Conservation (phyloP, 2,113 vertebrate genomes). For the Nannospalax galili region DNA sequence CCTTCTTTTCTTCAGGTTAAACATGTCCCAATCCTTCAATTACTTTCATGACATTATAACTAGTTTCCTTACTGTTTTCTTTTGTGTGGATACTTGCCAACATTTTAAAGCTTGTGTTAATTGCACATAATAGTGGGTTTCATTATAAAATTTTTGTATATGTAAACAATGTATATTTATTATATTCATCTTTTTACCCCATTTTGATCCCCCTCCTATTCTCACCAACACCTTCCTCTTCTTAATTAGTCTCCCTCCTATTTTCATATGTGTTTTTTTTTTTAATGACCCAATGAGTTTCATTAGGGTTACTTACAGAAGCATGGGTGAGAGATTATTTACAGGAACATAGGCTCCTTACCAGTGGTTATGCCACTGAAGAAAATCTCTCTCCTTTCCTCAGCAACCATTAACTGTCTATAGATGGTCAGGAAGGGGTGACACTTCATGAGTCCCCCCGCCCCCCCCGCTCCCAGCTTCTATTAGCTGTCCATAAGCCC, state of each 20-base stretch:
- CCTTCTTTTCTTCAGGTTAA: conserved; percentile 47
- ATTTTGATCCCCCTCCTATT: neutral
- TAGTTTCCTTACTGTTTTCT: neutral
- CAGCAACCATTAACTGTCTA: neutral
- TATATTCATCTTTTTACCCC: neutral
- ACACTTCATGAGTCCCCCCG: neutral
- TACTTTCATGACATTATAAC: conserved; percentile 24
- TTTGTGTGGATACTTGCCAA: neutral
- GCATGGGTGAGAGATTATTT: neutral
- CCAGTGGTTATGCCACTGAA: neutral
- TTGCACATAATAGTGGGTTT: neutral
- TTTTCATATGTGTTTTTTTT: neutral
- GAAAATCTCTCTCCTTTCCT: neutral
- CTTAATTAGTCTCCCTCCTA: neutral
- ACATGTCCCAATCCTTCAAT: conserved; percentile 21
- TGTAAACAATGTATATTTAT: neutral
- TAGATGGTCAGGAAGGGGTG: neutral
- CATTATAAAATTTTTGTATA: neutral
- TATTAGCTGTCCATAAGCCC: neutral
- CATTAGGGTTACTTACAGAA: neutral
- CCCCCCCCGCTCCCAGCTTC: too few species aligned
- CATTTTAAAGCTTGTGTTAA: conserved; percentile 14
- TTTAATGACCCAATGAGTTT: neutral
- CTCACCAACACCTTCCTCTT: neutral
- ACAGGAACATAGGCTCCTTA: neutral